Evolutionary conservation across 2,888 invertebrate species (phyloP).

Genomic region (Rhagonycha lutea): DNA sequence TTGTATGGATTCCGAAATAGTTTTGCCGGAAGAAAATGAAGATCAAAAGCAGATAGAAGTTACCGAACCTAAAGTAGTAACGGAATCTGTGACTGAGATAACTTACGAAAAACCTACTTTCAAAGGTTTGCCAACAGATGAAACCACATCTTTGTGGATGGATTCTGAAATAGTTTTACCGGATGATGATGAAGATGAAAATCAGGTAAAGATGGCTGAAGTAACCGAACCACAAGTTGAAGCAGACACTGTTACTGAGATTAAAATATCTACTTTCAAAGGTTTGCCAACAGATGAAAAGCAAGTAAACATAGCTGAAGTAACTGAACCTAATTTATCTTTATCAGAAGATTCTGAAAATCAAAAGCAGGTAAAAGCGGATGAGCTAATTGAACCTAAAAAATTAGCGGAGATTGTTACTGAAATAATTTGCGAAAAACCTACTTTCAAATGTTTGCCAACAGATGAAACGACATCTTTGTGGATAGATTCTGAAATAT

Average conservation of each 20-base stretch:
- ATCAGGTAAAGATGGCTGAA: not conserved
- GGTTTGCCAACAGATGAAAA: slow-evolving; percentile 35
- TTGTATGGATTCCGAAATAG: slow-evolving; percentile 38
- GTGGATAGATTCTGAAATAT: slow-evolving; percentile 46
- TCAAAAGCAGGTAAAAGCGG: not conserved
- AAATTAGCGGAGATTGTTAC: too few relatives aligned
- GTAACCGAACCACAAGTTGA: not conserved
- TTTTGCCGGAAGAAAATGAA: slow-evolving; percentile 39
- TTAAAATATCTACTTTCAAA: slow-evolving; percentile 21
- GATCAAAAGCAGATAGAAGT: not conserved
- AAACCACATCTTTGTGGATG: slow-evolving; percentile 20
- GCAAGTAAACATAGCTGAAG: not conserved
- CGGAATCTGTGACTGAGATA: not conserved
- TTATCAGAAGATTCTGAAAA: not conserved
- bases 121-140: slow-evolving; percentile 34
- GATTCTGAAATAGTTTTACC: slow-evolving; percentile 21
- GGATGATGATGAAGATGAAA: slow-evolving; percentile 10
- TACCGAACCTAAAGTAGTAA: not conserved
- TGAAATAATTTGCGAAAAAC: not conserved
- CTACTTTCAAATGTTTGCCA: slow-evolving; percentile 1
- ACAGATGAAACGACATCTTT: slow-evolving; percentile 39
- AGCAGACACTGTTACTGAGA: not conserved
- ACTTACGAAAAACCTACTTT: slow-evolving; percentile 12
- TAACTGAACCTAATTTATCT: not conserved
- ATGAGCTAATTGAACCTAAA: not conserved